Evolutionary conservation across 2,113 vertebrate genomes (phyloP), one percentile per base, ranked within the genome.

Genomic region (Artemisiospiza belli): DNA sequence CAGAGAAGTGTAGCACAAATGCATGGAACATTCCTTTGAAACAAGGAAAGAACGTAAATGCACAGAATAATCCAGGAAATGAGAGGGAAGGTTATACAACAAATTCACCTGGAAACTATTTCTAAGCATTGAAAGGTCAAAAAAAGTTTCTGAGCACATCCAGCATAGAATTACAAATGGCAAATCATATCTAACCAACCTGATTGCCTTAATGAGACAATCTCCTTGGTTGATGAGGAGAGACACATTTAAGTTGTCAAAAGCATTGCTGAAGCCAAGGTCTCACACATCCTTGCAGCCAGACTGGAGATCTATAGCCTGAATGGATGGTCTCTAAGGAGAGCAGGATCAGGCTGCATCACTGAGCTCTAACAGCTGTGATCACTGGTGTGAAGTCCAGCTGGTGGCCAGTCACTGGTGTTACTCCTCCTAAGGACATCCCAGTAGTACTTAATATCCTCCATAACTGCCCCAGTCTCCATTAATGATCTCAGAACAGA

Each of bases 281-380:
- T 69, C 69, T 55, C 28, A 43, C 17, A 22, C 0, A 49, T 24
- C 62, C 47, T 59, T 58, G 13, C 20, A 81, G 41, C 5, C 55
- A 84, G 22, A 57, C 0, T n/a, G 13, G 14, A 78, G 15, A 51
- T 44, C 30, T 0, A 55, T 0, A 85, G n/a, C 31, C 47, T 55
- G 62, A 83, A 75, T 13, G 33, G 16, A 82, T 21, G 27, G 33
- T 28, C 73, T 81, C 37, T 30, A 64, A 67, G 5, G 10, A 58
- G 9, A 55, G 31, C 11, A 75, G 43, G 9, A 37, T 44, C 41
- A 41, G 59, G 12, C 28, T 87, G 52, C 9, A 75, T 31, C 49
- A 43, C 2, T 39, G 27, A 69, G 19, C 10, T 82, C 43, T 51
- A 89, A 67, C 9, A 47, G 31, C 8, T 68, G n/a, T 14, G 18